Evolutionary conservation across 1,140 invertebrate species (phyloP).

Genomic region (Danaus melanippus): DNA sequence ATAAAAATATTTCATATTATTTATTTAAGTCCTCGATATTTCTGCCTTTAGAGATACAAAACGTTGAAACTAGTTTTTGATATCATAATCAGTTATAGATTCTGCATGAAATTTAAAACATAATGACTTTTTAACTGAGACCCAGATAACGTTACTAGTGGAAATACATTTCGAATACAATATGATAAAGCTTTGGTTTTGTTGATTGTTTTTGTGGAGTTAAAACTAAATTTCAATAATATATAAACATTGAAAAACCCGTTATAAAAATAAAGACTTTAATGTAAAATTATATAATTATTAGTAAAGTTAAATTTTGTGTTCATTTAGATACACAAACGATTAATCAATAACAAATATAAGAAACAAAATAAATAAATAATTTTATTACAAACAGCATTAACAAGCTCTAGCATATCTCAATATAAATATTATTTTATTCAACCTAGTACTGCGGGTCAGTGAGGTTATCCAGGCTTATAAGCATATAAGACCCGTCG

Average conservation of each 20-base stretch:
- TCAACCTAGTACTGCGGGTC: too few relatives aligned
- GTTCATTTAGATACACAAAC: constrained; percentile 14
- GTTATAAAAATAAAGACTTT: constrained; percentile 22
- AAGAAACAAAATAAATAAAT: constrained; percentile 7
- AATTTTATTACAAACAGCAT: background rate
- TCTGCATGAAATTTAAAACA: too few relatives aligned
- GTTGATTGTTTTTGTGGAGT: background rate
- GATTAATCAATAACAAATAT: constrained; percentile 9
- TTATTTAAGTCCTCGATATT: too few relatives aligned
- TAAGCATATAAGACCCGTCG: constrained; percentile 4
- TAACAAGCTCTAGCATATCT: constrained; percentile 9
- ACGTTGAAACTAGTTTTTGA: too few relatives aligned
- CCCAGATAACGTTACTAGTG: too few relatives aligned
- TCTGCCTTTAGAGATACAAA: too few relatives aligned
- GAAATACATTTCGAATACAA: too few relatives aligned
- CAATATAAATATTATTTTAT: background rate
- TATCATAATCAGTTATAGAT: too few relatives aligned
- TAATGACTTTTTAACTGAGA: too few relatives aligned
- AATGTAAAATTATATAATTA: constrained; percentile 15
- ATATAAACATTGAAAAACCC: constrained; percentile 12
- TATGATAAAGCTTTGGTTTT: too few relatives aligned
- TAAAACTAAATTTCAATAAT: background rate
- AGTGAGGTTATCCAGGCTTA: background rate
- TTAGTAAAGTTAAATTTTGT: constrained; percentile 15
- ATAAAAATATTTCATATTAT: constrained; percentile 14